Conservation (phyloP, 2,113 vertebrate species). For the Recurvirostra avosetta region DNA sequence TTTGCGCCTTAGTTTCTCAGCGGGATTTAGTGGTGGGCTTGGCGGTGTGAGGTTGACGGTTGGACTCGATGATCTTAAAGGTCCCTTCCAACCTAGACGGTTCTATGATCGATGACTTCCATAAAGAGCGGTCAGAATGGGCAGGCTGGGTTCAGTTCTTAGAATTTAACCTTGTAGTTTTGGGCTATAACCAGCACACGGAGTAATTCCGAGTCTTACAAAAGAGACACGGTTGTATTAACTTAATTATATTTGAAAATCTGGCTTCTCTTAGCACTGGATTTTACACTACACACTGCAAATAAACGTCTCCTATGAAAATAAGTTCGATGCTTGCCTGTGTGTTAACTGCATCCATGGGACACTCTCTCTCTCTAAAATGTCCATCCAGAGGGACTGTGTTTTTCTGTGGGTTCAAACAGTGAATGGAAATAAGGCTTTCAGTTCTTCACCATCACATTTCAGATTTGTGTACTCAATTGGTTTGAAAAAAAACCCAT, state of each 20-base stretch:
- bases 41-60: no score
- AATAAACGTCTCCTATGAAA: neutral
- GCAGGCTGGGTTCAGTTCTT: neutral
- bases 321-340: no score
- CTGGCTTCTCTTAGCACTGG: neutral
- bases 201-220: neutral
- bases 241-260: neutral
- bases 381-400: neutral
- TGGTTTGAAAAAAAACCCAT: neutral
- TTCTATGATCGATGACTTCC: neutral
- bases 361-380: neutral
- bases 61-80: no score
- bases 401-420: neutral
- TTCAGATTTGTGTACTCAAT: neutral
- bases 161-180: neutral
- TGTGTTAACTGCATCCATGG: neutral
- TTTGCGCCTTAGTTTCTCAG: neutral
- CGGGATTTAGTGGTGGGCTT: neutral
- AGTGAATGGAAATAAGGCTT: neutral
- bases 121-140: fast-evolving
- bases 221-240: no score
- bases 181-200: neutral
- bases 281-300: neutral
- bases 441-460: neutral
- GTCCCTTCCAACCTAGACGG: no score